Conservation (phyloP, 2,888 invertebrate species). For the Chironomus riparius region DNA sequence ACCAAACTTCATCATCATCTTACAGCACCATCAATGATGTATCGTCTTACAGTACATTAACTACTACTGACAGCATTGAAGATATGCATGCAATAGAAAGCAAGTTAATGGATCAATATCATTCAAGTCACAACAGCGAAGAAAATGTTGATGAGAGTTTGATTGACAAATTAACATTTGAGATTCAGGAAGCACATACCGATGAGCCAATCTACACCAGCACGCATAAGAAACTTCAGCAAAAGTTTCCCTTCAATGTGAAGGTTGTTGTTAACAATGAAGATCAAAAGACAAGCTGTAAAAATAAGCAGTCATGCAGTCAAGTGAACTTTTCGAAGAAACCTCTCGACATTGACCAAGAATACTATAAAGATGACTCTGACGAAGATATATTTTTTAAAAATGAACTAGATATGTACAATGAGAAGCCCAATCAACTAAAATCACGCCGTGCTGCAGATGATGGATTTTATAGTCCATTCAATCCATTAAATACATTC, state of each 20-base stretch:
- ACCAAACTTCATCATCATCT: background rate
- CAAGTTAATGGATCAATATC: conserved; percentile 14
- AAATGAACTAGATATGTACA: background rate
- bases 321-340: conserved; percentile 6
- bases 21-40: background rate
- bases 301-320: background rate
- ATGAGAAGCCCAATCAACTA: background rate
- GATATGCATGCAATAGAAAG: conserved; percentile 6
- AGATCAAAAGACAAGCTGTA: background rate
- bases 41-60: background rate
- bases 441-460: conserved; percentile 11
- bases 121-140: background rate
- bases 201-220: too few species aligned
- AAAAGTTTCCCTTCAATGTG: conserved; percentile 3
- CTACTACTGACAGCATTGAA: background rate
- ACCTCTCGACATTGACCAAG: background rate
- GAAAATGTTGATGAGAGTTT: background rate
- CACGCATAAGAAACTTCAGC: too few species aligned
- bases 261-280: conserved; percentile 16
- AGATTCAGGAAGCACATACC: too few species aligned
- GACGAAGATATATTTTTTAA: conserved; percentile 21
- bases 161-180: background rate
- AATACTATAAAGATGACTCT: conserved; percentile 8
- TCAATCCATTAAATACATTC: background rate
- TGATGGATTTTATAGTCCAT: background rate